Evolutionary conservation across 2,113 vertebrate genomes (phyloP).

Genomic region (Pelecanus crispus): DNA sequence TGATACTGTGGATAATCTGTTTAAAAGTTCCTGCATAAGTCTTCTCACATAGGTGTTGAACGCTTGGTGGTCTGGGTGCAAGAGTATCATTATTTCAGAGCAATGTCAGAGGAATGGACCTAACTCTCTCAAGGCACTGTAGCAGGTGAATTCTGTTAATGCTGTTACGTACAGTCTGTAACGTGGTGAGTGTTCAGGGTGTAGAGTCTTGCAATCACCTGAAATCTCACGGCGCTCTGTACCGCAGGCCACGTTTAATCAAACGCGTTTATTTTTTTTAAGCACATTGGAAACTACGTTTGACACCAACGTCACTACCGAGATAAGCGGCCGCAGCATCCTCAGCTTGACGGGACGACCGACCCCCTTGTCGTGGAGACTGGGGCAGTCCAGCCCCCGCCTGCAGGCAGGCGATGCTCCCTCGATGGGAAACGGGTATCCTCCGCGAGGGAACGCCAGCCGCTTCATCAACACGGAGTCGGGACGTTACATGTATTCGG

Average conservation of each 20-base stretch:
- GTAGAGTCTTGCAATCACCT: neutral
- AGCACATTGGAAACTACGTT: conserved; percentile 96
- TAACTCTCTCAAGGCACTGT: neutral
- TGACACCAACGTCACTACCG: conserved; percentile 88
- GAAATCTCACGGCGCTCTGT: accelerated
- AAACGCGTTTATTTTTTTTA: neutral
- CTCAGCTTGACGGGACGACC: conserved; percentile 85
- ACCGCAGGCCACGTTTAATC: accelerated
- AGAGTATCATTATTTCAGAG: neutral
- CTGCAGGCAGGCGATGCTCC: conserved; percentile 96
- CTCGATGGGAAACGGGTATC: conserved; percentile 86
- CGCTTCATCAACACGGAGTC: conserved; percentile 70
- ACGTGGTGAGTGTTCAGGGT: neutral
- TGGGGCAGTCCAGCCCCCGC: conserved; percentile 93
- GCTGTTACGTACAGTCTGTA: neutral
- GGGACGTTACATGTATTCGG: conserved; percentile 83
- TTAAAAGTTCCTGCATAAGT: neutral
- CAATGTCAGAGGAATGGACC: neutral
- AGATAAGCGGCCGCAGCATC: conserved; percentile 87
- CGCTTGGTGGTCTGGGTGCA: neutral
- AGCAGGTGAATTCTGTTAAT: neutral
- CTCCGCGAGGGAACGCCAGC: conserved; percentile 77
- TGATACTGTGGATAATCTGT: neutral
- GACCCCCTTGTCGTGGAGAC: conserved; percentile 87
- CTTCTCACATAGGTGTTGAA: accelerated